A percentile compares a stretch with the other conserved stretches of the same genome.
phyloP scores from a whole-genome alignment of 2,888 invertebrate species.

The Abscondita cerata region DNA sequence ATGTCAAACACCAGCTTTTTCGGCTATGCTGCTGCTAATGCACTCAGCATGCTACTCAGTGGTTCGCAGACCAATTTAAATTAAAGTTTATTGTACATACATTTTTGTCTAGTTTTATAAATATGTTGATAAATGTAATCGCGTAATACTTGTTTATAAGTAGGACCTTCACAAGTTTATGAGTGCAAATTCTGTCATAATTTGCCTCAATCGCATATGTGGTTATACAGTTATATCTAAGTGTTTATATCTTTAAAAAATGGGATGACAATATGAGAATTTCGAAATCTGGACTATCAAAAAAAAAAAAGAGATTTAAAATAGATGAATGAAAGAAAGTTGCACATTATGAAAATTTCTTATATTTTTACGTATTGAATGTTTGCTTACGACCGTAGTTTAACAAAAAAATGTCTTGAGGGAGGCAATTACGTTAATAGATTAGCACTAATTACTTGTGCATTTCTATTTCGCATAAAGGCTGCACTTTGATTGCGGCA shows the following conservation, averaged over 20 bases:
- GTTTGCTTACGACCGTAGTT: conserved; percentile 31
- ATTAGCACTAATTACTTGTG: conserved; percentile 21
- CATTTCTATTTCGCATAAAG: conserved; percentile 15
- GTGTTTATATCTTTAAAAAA: conserved; percentile 23
- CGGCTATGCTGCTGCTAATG: conserved; percentile 42
- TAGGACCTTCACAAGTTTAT: conserved; percentile 19
- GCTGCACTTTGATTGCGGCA: conserved; percentile 22
- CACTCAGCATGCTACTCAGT: conserved; percentile 41
- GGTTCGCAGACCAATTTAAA: conserved; percentile 41
- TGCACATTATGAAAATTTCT: conserved; percentile 32
- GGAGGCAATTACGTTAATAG: conserved; percentile 13
- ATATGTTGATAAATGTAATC: conserved; percentile 29
- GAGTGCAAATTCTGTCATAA: conserved; percentile 13
- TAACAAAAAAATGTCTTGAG: conserved; percentile 18
- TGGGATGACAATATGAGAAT: conserved; percentile 34
- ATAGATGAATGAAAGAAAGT: conserved; percentile 27
- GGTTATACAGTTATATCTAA: conserved; percentile 15
- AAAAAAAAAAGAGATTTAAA: conserved; percentile 21
- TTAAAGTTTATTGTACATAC: conserved; percentile 32
- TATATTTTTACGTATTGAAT: conserved; percentile 35
- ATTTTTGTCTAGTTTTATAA: conserved; percentile 32
- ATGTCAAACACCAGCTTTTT: conserved; percentile 44
- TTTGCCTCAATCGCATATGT: conserved; percentile 15
- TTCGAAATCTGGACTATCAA: conserved; percentile 27
- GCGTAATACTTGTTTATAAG: conserved; percentile 25